These are phyloP conservation scores for Falcunculus frontatus DNA, from an alignment of 2,113 vertebrate genomes.

Conservation along the genomic window DNA sequence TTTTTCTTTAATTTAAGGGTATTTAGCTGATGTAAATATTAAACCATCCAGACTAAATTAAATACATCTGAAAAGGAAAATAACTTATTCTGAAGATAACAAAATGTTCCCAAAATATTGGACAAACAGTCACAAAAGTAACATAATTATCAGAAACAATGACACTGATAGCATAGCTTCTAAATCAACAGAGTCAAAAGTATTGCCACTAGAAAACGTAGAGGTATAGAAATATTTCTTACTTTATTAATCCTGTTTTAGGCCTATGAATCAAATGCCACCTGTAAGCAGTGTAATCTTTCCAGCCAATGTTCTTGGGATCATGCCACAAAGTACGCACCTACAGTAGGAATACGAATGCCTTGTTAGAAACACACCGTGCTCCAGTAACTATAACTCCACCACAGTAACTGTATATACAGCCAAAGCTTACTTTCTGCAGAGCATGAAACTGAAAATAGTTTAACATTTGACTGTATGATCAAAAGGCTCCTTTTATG, in stretches of 20 bases:
- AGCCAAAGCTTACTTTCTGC: neutral
- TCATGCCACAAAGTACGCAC: constrained; percentile 96
- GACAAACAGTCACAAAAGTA: neutral
- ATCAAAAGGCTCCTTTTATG: neutral
- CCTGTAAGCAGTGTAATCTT: constrained; percentile 97
- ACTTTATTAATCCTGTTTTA: constrained; percentile 97
- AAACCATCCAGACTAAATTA: neutral
- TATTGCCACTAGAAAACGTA: neutral
- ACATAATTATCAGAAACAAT: neutral
- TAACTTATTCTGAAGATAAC: neutral
- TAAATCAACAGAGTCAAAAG: neutral
- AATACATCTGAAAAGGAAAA: neutral
- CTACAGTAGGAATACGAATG: constrained; percentile 62
- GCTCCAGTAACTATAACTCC: neutral
- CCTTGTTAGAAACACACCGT: neutral
- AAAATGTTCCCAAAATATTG: neutral
- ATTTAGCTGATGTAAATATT: neutral
- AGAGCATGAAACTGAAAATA: neutral
- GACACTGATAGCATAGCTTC: neutral
- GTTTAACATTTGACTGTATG: neutral
- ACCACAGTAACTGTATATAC: neutral
- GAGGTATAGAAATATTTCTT: constrained; percentile 6
- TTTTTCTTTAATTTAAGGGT: neutral
- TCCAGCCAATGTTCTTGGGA: constrained; percentile 97
- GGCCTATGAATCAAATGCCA: constrained; percentile 97